These are phyloP conservation scores for Coluber constrictor DNA, from an alignment of 2,797 vertebrate species.

Conservation along the genomic window DNA sequence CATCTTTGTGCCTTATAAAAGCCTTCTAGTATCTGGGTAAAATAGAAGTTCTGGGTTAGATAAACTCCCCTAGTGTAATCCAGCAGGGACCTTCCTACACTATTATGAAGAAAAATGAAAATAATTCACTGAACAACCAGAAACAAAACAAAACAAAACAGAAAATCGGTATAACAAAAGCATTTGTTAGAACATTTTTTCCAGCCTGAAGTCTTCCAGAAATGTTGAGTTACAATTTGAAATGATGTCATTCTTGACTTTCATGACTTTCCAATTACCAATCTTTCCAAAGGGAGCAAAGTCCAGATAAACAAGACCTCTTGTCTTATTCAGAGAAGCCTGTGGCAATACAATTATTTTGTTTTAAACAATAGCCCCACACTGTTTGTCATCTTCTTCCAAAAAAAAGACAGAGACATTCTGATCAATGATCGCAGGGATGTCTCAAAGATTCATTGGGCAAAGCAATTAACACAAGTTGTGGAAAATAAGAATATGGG, in stretches of 20 bases:
- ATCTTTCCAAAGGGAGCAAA: neutral
- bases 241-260: neutral
- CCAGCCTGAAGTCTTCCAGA: neutral
- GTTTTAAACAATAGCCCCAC: neutral
- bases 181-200: neutral
- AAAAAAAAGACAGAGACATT: neutral
- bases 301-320: neutral
- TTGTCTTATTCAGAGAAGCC: neutral
- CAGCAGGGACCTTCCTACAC: neutral
- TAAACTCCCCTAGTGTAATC: neutral
- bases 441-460: neutral
- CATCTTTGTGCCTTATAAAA: neutral
- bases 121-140: neutral
- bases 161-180: neutral
- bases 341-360: neutral
- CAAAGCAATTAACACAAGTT: neutral
- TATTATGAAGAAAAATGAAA: neutral
- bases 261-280: neutral
- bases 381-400: neutral
- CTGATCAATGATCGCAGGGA: neutral
- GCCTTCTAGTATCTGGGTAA: neutral
- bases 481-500: neutral
- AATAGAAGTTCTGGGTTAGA: neutral
- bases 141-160: neutral
- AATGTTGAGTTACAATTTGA: neutral